Evolutionary conservation across 2,888 invertebrate species (phyloP), one percentile per base, ranked within the genome.

Genomic region (Mesorhabditis sp.): DNA sequence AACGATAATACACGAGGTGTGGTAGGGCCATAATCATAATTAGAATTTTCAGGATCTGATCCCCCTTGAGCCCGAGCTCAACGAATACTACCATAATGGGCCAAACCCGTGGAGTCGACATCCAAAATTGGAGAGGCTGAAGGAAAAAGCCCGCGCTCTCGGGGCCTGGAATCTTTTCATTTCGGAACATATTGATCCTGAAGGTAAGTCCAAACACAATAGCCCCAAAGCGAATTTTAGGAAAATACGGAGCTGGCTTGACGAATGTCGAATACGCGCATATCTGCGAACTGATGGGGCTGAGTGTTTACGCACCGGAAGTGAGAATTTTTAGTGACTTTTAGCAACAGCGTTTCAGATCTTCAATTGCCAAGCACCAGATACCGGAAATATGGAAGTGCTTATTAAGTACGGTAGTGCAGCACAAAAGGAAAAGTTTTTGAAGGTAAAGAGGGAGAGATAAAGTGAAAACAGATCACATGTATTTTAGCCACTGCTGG

Each of bases 381-480:
- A 88, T 76, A 88, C 88, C 5, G 88, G 88, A 64, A 88, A 88
- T 78, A 88, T 88, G 87, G 88, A 88, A 76, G 87, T 87, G 10
- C 76, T 88, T 43, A 85, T 88, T 28, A 86, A 86, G 68, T 88
- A 88, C 76, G 88, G 87, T 43, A 86, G 80, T 7, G 85, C 84
- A 62, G 84, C 86, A 72, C 88, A 88, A 78, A 87, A 88, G 79
- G 65, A 72, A 45, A 72, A 76, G 67, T 50, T 10, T 10, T n/a
- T 50, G 10, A 62, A 62, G 63, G 63, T n/a, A 28, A 28, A 28
- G 28, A 28, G 28, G 28, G 28, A 28, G 28, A 28, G 2, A 28
- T 28, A 28, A 28, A 28, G 28, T 28, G 28, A 28, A 28, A 28
- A 28, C 28, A 50, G n/a, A 50, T n/a, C 58, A 50, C 58, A 50